A percentile compares a stretch with the other conserved stretches of the same genome.
Conservation (phyloP, 2,888 invertebrate genomes). For the Ophioninae sp. region DNA sequence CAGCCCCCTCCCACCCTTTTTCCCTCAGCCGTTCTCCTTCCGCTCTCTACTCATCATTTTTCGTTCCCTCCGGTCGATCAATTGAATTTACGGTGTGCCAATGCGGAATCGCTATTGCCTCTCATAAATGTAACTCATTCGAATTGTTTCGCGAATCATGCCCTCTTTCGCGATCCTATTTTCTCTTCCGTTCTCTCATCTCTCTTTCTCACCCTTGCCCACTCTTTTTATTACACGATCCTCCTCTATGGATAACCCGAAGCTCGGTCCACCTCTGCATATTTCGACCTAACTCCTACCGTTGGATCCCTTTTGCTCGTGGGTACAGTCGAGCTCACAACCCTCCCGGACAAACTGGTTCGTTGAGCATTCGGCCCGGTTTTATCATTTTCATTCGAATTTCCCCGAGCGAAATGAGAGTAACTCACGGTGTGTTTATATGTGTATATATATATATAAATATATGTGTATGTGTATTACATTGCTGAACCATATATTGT, state of each 20-base stretch:
- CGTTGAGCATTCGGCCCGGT: slow-evolving; percentile 23
- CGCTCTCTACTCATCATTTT: background rate
- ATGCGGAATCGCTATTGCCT: slow-evolving; percentile 64
- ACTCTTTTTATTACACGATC: background rate
- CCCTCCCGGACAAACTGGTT: slow-evolving; percentile 16
- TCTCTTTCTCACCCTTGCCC: slow-evolving; percentile 1
- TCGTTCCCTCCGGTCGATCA: slow-evolving; percentile 31
- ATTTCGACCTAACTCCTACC: slow-evolving; percentile 32
- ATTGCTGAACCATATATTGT: slow-evolving; percentile 12
- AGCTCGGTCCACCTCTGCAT: slow-evolving; percentile 27
- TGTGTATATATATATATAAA: slow-evolving; percentile 3
- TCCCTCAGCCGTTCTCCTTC: no score
- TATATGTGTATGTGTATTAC: slow-evolving; percentile 5
- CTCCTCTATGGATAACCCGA: slow-evolving; percentile 12
- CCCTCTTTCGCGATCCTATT: slow-evolving; percentile 57
- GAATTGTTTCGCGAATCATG: slow-evolving; percentile 62
- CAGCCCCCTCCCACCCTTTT: background rate
- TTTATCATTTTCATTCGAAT: slow-evolving; percentile 41
- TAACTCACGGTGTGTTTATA: slow-evolving; percentile 8
- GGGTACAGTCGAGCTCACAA: slow-evolving; percentile 9
- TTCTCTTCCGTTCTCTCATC: background rate
- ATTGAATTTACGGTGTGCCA: slow-evolving; percentile 64
- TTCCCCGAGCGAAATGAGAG: slow-evolving; percentile 26
- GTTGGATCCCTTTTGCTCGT: slow-evolving; percentile 16
- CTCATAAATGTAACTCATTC: slow-evolving; percentile 66